These are phyloP conservation scores for Drosophila putrida DNA, from an alignment of 2,888 invertebrate species.

Conservation along the genomic window DNA sequence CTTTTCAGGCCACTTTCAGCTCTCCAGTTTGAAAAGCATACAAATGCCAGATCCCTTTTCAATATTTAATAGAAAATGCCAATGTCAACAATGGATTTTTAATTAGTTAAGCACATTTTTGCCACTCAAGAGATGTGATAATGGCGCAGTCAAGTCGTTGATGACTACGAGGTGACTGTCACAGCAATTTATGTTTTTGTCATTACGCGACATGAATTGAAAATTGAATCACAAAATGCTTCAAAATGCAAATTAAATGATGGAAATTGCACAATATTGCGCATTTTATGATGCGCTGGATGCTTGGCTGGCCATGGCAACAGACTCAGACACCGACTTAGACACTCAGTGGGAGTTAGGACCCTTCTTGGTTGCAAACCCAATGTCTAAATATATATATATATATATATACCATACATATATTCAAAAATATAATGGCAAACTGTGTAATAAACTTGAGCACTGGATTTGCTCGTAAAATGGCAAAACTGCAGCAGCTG, in stretches of 20 bases:
- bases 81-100: conserved; percentile 42
- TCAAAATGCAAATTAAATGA: conserved; percentile 43
- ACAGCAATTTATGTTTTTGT: conserved; percentile 15
- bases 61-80: conserved; percentile 13
- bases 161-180: conserved; percentile 9
- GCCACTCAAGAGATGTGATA: conserved; percentile 3
- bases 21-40: neutral
- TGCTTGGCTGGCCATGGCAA: conserved; percentile 10
- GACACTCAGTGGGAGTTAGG: neutral
- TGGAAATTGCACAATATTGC: conserved; percentile 35
- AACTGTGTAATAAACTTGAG: conserved; percentile 45
- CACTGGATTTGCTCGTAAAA: conserved; percentile 33
- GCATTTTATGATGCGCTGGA: conserved; percentile 16
- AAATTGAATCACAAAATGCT: conserved; percentile 29
- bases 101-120: conserved; percentile 46
- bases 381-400: conserved; percentile 35
- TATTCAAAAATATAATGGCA: conserved; percentile 50
- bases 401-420: neutral
- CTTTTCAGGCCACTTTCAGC: conserved; percentile 5
- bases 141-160: conserved; percentile 13
- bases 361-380: neutral
- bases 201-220: conserved; percentile 17
- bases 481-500: conserved; percentile 26
- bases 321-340: neutral
- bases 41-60: conserved; percentile 11